Evolutionary conservation across 2,113 vertebrate species (phyloP), one percentile per base, ranked within the genome.

Genomic region (Ochotona curzoniae): DNA sequence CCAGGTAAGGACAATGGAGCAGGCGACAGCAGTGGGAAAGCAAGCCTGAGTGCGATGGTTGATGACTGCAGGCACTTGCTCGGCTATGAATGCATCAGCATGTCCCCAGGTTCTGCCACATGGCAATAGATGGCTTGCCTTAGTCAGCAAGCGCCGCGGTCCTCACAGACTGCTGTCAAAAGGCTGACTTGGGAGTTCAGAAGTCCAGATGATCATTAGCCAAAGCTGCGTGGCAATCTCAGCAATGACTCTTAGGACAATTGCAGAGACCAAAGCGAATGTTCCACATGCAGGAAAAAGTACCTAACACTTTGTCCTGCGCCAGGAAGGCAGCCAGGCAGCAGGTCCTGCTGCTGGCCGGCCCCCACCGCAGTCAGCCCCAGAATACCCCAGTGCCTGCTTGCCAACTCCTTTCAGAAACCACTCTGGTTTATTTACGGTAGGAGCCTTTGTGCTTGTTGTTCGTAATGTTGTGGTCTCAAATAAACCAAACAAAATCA

Each of bases 151-250:
- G 23, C n/a, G 60, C 15, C 47, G 8, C 2, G 9, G 13, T 44
- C 63, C 4, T 35, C 69, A 49, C 30, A 80, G 86, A 73, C 54
- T 17, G 25, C 15, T 78, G 30, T 93, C 32, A 38, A 95, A 83
- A 35, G 73, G 32, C 73, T 51, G 70, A 69, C 61, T 61, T 95
- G 20, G 57, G 74, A 73, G 17, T 57, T 88, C 44, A 80, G 60
- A 70, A 80, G 44, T 30, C 25, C 82, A 21, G 61, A 38, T 76
- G 73, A 92, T 83, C 76, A 76, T 92, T 70, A 92, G 78, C 70
- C 74, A 86, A 89, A 87, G 47, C 70, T 32, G 57, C 20, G 35
- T 21, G 5, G 11, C n/a, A 78, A 69, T 94, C 61, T 80, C 70
- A 79, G 54, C 26, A 32, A 35, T 85, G 60, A 76, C 17, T 54